These are phyloP conservation scores for Rhynchonycteris naso DNA, from an alignment of 2,797 vertebrate species.

Conservation along the genomic window DNA sequence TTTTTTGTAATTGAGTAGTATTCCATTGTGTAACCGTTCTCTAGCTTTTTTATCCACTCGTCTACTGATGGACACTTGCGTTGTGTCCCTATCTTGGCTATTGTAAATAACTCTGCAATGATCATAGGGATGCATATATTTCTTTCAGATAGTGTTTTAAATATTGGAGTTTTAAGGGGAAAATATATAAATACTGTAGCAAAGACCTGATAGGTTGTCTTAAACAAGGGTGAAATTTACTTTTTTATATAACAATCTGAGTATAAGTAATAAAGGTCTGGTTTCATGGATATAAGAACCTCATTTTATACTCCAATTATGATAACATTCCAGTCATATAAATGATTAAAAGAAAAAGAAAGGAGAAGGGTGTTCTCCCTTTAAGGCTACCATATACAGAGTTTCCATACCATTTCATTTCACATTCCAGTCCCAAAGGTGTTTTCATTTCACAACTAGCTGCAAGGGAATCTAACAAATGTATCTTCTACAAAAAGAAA, in stretches of 20 bases:
- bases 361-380: accelerated
- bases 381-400: neutral
- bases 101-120: neutral
- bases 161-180: neutral
- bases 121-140: neutral
- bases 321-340: neutral
- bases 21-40: neutral
- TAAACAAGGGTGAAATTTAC: neutral
- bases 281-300: neutral
- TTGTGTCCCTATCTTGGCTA: neutral
- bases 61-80: neutral
- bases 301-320: neutral
- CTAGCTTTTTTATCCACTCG: neutral
- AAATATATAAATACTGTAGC: neutral
- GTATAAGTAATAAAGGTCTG: neutral
- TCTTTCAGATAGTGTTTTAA: neutral
- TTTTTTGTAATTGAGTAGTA: neutral
- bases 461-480: neutral
- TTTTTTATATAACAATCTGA: neutral
- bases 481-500: neutral
- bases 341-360: neutral
- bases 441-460: neutral
- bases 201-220: neutral
- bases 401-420: neutral
- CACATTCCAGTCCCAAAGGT: neutral